Evolutionary conservation across 2,888 invertebrate genomes (phyloP).

Genomic region (Polietes domitor): DNA sequence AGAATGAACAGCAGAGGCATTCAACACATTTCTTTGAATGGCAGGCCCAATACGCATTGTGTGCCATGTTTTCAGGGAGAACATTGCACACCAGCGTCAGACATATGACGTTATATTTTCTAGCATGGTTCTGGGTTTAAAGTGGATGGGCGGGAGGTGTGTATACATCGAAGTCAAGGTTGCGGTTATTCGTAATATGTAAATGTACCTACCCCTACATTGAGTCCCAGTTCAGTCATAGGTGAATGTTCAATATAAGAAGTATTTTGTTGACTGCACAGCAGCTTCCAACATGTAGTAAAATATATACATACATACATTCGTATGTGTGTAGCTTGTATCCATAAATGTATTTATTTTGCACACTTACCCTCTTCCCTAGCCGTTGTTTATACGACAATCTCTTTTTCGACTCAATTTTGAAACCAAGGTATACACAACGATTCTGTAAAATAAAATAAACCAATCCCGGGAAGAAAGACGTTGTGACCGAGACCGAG

Average conservation of each 20-base stretch:
- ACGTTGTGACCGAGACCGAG: too few species aligned
- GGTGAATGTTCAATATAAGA: too few species aligned
- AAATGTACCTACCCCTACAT: too few species aligned
- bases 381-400: neutral
- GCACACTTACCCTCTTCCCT: conserved; percentile 9
- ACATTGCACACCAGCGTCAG: neutral
- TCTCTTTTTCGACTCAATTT: conserved; percentile 21
- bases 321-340: neutral
- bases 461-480: too few species aligned
- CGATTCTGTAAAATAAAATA: too few species aligned
- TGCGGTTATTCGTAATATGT: neutral
- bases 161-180: neutral
- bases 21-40: neutral
- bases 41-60: neutral
- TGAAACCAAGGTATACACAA: conserved; percentile 10
- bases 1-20: conserved; percentile 6
- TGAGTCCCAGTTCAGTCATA: too few species aligned
- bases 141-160: neutral
- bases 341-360: neutral
- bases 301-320: neutral
- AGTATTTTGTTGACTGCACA: neutral
- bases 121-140: neutral
- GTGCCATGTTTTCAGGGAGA: neutral
- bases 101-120: neutral
- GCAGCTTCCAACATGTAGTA: neutral